A percentile compares a stretch with the other conserved stretches of the same genome.
phyloP scores from a whole-genome alignment of 30 jellyfish, hydroid and myxozoan species.

The Aurelia aurita complex sp. Pacific region DNA sequence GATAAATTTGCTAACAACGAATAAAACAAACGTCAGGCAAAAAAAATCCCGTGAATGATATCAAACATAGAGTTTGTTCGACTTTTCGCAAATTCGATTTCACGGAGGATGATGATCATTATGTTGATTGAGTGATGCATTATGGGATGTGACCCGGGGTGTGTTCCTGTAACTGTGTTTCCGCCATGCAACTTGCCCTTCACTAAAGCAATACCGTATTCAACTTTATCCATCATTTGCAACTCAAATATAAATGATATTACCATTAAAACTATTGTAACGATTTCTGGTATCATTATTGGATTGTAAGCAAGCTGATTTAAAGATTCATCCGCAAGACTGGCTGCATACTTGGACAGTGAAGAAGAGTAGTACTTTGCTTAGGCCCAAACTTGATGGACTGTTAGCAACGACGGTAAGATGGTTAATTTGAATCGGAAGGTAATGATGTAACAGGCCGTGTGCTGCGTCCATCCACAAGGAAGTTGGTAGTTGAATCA shows the following conservation, averaged over 20 bases:
- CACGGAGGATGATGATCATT: no score
- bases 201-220: constrained; percentile 2
- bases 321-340: background rate
- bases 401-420: constrained; percentile 35
- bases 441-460: background rate
- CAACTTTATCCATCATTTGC: background rate
- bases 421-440: background rate
- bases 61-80: no score
- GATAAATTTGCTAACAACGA: no score
- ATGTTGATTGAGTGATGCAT: constrained; percentile 7
- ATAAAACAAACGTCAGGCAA: no score
- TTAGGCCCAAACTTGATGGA: constrained; percentile 69
- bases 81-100: no score
- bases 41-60: no score
- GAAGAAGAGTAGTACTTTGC: background rate
- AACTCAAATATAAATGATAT: background rate
- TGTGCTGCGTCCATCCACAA: constrained; percentile 6
- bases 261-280: no score
- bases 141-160: constrained; percentile 70
- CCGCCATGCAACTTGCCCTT: constrained; percentile 65
- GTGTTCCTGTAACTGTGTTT: constrained; percentile 62
- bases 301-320: background rate
- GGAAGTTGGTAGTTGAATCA: constrained; percentile 2
- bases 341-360: constrained; percentile 24
- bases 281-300: no score